Conservation (phyloP, 2,888 invertebrate genomes). For the Pristionchus entomophagus region DNA sequence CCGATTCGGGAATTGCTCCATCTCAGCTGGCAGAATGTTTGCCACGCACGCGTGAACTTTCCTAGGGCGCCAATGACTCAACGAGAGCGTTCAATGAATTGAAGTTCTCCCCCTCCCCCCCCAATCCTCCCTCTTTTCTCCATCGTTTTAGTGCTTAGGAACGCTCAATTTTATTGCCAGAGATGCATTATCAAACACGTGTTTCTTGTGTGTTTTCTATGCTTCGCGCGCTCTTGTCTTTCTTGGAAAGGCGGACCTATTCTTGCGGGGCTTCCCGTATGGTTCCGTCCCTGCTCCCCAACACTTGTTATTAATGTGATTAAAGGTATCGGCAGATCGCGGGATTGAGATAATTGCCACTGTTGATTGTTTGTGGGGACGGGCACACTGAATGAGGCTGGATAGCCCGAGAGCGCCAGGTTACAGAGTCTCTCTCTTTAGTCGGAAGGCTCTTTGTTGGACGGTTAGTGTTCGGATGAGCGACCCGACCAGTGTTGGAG, state of each 20-base stretch:
- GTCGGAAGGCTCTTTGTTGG: conserved; percentile 13
- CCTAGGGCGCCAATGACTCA: neutral
- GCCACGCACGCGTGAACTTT: neutral
- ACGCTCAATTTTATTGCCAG: neutral
- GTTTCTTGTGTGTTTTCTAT: neutral
- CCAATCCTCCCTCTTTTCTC: neutral
- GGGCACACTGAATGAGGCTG: conserved; percentile 6
- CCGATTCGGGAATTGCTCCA: too few species aligned
- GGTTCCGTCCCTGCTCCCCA: neutral
- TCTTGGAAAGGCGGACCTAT: neutral
- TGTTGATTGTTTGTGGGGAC: conserved; percentile 17
- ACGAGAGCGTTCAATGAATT: too few species aligned
- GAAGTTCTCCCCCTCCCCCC: neutral
- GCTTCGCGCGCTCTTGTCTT: neutral
- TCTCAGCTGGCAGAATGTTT: too few species aligned
- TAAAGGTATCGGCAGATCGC: neutral
- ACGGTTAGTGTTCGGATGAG: conserved; percentile 4
- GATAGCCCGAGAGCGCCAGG: conserved; percentile 9
- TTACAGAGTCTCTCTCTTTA: neutral
- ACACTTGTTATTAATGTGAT: conserved; percentile 16
- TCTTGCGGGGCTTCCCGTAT: neutral
- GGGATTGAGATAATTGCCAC: conserved; percentile 9
- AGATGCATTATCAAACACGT: neutral
- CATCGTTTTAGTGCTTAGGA: neutral
- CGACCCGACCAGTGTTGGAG: conserved; percentile 1